Conservation (phyloP, 2,113 vertebrate species). For the Rousettus leschenaultii region DNA sequence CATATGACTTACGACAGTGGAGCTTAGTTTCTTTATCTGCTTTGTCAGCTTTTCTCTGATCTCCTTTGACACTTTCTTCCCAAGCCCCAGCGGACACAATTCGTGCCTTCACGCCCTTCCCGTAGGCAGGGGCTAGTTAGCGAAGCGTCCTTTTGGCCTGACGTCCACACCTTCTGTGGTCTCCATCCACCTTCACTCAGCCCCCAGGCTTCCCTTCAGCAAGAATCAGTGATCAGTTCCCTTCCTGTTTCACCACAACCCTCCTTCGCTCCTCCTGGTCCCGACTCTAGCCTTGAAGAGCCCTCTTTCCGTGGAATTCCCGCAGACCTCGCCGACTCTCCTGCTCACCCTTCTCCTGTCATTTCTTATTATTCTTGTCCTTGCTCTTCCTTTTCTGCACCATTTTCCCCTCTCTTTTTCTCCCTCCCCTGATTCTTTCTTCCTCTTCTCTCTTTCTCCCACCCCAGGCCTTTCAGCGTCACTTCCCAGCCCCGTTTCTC, state of each 20-base stretch:
- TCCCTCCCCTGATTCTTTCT: background rate
- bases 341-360: background rate
- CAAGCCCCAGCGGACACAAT: background rate
- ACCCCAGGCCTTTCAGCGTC: background rate
- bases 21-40: background rate
- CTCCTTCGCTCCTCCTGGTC: too few relatives aligned
- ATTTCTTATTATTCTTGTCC: background rate
- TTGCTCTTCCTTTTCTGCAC: background rate
- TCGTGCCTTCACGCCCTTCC: background rate
- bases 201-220: background rate
- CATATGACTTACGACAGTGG: background rate
- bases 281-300: background rate
- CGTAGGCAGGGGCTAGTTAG: too few relatives aligned
- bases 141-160: background rate
- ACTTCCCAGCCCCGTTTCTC: background rate
- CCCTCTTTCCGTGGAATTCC: accelerated
- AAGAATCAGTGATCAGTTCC: background rate
- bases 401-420: background rate
- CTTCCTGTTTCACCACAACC: background rate
- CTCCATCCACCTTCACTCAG: too few relatives aligned
- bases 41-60: background rate
- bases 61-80: background rate
- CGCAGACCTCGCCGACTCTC: background rate
- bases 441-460: background rate
- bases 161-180: accelerated